phyloP scores from a whole-genome alignment of 2,113 vertebrate species.

The Solenodon paradoxus region DNA sequence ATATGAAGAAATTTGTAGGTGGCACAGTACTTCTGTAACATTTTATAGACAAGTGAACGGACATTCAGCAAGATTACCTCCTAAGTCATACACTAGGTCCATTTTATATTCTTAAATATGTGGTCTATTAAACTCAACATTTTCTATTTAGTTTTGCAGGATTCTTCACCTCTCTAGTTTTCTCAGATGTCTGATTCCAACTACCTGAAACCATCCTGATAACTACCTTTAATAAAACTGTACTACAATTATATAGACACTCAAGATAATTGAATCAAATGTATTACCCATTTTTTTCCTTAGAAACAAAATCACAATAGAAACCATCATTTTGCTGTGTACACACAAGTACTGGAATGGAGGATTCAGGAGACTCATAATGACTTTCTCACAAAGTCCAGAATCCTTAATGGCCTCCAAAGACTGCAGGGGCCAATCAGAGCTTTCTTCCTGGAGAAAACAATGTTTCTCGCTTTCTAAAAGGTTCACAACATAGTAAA shows the following conservation, averaged over 20 bases:
- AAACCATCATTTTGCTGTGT: slow-evolving; percentile 32
- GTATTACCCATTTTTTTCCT: slow-evolving; percentile 32
- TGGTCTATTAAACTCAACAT: background rate
- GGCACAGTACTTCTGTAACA: background rate
- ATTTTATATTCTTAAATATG: background rate
- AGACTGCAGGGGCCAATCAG: background rate
- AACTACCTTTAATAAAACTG: slow-evolving; percentile 9
- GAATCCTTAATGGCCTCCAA: background rate
- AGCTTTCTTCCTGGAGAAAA: background rate
- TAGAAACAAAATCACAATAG: slow-evolving; percentile 19
- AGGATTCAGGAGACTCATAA: background rate
- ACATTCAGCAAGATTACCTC: background rate
- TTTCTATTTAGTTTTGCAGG: background rate
- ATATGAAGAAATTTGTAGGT: too few species aligned
- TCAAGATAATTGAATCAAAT: slow-evolving; percentile 56
- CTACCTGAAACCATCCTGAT: background rate
- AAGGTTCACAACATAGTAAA: background rate
- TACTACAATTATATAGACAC: background rate
- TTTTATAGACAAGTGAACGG: background rate
- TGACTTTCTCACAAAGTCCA: background rate
- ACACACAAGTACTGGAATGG: background rate
- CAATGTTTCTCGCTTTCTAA: background rate
- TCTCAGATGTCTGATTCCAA: slow-evolving; percentile 22
- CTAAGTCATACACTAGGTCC: background rate
- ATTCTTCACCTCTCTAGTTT: background rate